Conservation (phyloP, 1,140 invertebrate species). For the Palaemon carinicauda region DNA sequence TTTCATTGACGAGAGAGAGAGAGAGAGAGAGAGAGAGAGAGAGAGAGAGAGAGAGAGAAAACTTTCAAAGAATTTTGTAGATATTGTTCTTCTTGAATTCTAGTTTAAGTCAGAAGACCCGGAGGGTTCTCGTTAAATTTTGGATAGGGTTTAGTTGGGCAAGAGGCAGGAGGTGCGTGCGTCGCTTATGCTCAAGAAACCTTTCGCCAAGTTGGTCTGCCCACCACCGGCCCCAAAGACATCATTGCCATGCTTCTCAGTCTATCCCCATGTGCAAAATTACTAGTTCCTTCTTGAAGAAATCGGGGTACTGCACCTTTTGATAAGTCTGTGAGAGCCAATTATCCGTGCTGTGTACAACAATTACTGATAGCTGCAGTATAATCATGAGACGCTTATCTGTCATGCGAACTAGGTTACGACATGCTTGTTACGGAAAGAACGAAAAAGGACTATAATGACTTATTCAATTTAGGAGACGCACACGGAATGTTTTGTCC, state of each 20-base stretch:
- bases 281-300: background rate
- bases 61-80: background rate
- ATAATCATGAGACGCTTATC: constrained; percentile 14
- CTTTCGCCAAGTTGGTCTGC: too few species aligned
- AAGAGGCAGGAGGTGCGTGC: too few species aligned
- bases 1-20: background rate
- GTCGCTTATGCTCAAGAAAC: too few species aligned
- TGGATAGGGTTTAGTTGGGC: too few species aligned
- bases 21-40: constrained; percentile 15
- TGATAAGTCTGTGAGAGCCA: background rate
- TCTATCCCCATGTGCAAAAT: background rate
- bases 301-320: constrained; percentile 10
- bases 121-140: too few species aligned
- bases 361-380: background rate
- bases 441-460: background rate
- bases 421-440: background rate
- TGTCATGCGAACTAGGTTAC: background rate
- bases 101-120: too few species aligned
- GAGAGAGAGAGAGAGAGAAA: constrained; percentile 15
- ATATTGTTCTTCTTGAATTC: too few species aligned
- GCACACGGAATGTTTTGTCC: too few species aligned
- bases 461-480: too few species aligned
- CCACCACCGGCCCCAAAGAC: too few species aligned
- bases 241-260: background rate
- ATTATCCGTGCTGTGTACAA: background rate